Base-by-base conservation (phyloP, 1,140 invertebrate species). In the Cyclina sinensis region DNA sequence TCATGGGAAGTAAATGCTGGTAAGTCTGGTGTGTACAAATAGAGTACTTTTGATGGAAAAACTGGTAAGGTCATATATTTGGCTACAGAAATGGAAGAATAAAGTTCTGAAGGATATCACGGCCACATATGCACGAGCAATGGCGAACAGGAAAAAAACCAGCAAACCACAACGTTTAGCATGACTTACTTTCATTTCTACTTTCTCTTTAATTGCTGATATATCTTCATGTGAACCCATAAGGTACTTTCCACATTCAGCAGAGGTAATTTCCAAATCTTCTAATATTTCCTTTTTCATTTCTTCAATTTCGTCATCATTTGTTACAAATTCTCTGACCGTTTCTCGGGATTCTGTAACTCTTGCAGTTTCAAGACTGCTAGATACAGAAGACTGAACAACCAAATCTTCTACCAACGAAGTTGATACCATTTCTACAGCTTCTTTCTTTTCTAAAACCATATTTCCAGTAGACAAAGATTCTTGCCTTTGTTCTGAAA, bases 221-320 rank as follows among this genome's bases (percentile, higher is more conserved):
- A 57, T 48, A 48, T 84, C 82, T 27, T 84, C 82, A 54, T 84
- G 82, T n/a, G 62, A 73, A 51, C 82, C 82, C 27, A 84, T 43
- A 0, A 84, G 82, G 32, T 73, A 84, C 37, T 84, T 84, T 54
- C 82, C 82, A 84, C 82, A 84, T 24, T 84, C 82, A 7, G 65
- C 82, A 30, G 82, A 84, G 9, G 68, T 39, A 48, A 84, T 39
- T 48, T 74, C 39, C 32, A 73, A 24, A 73, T 84, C 82, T 54
- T 84, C 82, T n/a, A 84, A 70, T 18, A 84, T 12, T 74, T 84
- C 82, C 51, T 84, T 84, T 57, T 74, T 84, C 62, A 84, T 84
- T 51, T 84, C 82, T 51, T 84, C 82, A 48, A 84, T 70, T 37
- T 73, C 82, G n/a, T 21, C 16, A n/a, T 84, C 82, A 51, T 84